Percentiles rank a stretch among this genome's conserved stretches.
Conservation (phyloP, 2,797 vertebrate genomes). For the Chaenodraco wilsoni region DNA sequence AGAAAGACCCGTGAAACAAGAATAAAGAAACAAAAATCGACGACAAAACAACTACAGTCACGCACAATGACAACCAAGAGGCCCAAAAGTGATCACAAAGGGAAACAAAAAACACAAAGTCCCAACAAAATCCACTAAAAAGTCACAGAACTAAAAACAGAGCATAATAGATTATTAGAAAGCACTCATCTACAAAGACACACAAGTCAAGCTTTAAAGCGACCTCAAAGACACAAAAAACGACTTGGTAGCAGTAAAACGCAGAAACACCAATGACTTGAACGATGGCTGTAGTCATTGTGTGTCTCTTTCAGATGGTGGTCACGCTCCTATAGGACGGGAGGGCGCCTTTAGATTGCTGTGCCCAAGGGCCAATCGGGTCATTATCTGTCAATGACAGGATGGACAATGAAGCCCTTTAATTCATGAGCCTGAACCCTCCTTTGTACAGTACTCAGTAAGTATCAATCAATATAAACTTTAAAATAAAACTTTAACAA, state of each 20-base stretch:
- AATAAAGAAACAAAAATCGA: neutral
- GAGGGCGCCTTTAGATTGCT: neutral
- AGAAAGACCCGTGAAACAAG: neutral
- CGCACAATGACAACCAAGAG: no score
- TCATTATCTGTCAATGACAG: conserved; percentile 12
- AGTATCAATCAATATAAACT: conserved; percentile 48
- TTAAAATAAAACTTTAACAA: conserved; percentile 52
- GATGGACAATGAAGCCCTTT: conserved; percentile 52
- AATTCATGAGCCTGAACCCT: conserved; percentile 25
- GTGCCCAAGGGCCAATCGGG: conserved; percentile 12
- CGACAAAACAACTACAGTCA: neutral
- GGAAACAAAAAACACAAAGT: neutral
- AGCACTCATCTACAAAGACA: neutral
- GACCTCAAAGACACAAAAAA: neutral
- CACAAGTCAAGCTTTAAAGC: neutral
- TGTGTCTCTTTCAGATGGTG: neutral
- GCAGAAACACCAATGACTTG: neutral
- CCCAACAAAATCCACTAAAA: neutral
- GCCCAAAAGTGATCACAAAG: no score
- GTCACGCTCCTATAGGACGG: neutral
- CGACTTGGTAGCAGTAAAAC: neutral
- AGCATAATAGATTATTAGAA: neutral
- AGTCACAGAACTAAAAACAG: neutral
- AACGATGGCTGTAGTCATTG: neutral
- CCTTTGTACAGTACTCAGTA: conserved; percentile 22